Percentiles rank a stretch among this genome's conserved stretches.
phyloP scores from a whole-genome alignment of 2,113 vertebrate genomes.

The Polypterus bichir region DNA sequence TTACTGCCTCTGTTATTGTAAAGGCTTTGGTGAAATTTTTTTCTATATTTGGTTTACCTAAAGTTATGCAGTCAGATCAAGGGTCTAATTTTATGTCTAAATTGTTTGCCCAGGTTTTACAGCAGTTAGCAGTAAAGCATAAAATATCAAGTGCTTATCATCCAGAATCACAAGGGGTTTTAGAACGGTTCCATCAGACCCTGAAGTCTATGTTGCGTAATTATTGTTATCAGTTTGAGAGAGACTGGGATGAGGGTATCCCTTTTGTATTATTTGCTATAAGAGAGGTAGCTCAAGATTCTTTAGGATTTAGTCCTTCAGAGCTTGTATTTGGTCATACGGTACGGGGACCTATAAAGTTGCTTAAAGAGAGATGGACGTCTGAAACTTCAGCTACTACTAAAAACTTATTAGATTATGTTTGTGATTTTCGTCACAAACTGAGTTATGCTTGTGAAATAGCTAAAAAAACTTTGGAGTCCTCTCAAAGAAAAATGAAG shows the following conservation, averaged over 20 bases:
- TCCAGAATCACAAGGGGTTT: background rate
- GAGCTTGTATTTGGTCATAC: slow-evolving; percentile 13
- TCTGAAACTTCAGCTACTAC: too few species aligned
- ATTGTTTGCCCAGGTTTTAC: background rate
- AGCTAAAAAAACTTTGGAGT: background rate
- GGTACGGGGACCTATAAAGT: background rate
- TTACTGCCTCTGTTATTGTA: background rate
- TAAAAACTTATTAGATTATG: slow-evolving; percentile 1
- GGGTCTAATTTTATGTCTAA: slow-evolving; percentile 8
- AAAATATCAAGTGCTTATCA: too few species aligned
- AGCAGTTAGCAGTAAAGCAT: background rate
- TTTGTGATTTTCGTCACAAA: background rate
- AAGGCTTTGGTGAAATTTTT: slow-evolving; percentile 14
- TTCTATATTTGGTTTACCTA: slow-evolving; percentile 1
- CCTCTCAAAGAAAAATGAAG: too few species aligned
- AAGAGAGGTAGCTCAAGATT: too few species aligned
- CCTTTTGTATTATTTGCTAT: too few species aligned
- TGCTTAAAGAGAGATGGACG: background rate
- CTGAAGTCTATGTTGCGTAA: slow-evolving; percentile 1
- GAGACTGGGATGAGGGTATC: too few species aligned
- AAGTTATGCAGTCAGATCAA: background rate
- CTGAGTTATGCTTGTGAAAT: slow-evolving; percentile 2
- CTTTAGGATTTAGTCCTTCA: too few species aligned
- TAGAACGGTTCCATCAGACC: slow-evolving; percentile 8
- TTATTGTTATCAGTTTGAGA: too few species aligned